Percentiles rank a stretch among this genome's conserved stretches.
phyloP scores from a whole-genome alignment of 1,140 invertebrate species.

The Megalopta genalis region DNA sequence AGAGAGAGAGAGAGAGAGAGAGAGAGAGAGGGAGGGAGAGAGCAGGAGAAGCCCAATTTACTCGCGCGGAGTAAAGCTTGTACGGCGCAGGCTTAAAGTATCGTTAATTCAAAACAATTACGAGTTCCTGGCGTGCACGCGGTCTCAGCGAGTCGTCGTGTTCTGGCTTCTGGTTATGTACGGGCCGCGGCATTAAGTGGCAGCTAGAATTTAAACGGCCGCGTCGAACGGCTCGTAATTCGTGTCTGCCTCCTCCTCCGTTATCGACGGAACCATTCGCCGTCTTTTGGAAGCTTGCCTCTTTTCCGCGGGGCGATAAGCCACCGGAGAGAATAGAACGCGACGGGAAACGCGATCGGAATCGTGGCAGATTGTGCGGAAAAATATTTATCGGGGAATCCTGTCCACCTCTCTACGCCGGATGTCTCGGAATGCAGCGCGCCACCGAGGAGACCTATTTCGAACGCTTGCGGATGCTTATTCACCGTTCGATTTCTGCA shows the following conservation, averaged over 20 bases:
- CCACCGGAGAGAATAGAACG: background rate
- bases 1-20: no score
- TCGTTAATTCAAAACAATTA: constrained; percentile 69
- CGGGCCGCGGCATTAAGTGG: constrained; percentile 55
- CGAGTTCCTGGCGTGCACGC: constrained; percentile 64
- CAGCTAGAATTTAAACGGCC: constrained; percentile 56
- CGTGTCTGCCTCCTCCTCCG: constrained; percentile 7
- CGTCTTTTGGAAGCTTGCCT: no score
- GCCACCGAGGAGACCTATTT: no score
- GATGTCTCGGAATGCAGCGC: no score
- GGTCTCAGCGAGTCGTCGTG: constrained; percentile 53
- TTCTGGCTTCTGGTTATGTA: constrained; percentile 58
- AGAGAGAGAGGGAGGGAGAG: no score
- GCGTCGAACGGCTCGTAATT: constrained; percentile 47
- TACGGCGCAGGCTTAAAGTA: constrained; percentile 57
- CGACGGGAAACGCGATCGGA: background rate
- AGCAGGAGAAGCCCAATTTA: background rate
- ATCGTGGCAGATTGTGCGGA: constrained; percentile 27
- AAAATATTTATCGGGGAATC: constrained; percentile 33
- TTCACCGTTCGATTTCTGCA: no score
- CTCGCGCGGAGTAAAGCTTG: constrained; percentile 21
- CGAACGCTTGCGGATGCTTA: no score
- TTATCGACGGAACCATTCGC: constrained; percentile 20
- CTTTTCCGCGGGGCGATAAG: background rate
- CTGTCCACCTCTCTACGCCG: no score